Conservation (phyloP, 1,140 invertebrate species). For the Macrosteles quadrilineatus region DNA sequence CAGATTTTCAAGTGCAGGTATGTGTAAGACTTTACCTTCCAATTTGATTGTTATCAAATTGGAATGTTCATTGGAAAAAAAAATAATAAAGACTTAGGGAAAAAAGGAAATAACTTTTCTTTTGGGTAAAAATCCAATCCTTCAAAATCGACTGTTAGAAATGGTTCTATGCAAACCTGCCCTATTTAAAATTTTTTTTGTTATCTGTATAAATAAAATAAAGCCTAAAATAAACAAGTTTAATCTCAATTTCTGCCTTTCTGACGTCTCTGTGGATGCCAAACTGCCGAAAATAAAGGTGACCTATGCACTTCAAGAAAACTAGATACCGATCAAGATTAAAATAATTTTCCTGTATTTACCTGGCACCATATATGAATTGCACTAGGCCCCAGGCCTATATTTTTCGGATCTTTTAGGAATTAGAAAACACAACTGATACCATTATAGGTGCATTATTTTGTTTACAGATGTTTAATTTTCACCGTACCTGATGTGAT, state of each 20-base stretch:
- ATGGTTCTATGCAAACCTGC: not conserved
- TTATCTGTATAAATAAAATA: not conserved
- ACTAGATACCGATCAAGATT: too few relatives aligned
- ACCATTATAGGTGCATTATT: too few relatives aligned
- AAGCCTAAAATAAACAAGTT: too few relatives aligned
- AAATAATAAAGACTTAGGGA: not conserved
- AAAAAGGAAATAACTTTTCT: not conserved
- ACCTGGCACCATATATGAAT: too few relatives aligned
- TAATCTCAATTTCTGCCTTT: too few relatives aligned
- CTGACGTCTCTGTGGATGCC: too few relatives aligned
- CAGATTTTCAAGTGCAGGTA: slow-evolving; percentile 56
- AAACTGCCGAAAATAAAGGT: too few relatives aligned
- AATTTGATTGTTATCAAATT: not conserved
- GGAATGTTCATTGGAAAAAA: not conserved
- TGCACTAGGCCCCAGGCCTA: too few relatives aligned
- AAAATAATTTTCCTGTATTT: too few relatives aligned
- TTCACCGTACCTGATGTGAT: slow-evolving; percentile 52
- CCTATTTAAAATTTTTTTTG: not conserved
- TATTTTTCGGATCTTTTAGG: too few relatives aligned
- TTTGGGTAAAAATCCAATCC: not conserved
- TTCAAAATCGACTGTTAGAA: not conserved
- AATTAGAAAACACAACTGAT: not conserved
- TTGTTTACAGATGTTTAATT: slow-evolving; percentile 51
- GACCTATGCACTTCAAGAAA: too few relatives aligned
- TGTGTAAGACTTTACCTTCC: not conserved